phyloP scores from a whole-genome alignment of 2,113 vertebrate species.

The Equus przewalskii region DNA sequence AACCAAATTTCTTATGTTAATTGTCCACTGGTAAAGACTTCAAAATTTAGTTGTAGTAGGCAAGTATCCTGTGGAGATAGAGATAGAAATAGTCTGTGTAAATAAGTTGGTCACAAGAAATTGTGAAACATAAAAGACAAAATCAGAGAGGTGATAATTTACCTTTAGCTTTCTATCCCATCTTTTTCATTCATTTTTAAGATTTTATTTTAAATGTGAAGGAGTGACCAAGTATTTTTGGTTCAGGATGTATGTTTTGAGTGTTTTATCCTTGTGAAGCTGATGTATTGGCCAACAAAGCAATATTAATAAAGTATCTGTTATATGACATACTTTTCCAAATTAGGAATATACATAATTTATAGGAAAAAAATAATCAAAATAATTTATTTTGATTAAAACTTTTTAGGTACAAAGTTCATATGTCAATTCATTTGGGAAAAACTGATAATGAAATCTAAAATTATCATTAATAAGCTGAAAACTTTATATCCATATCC shows the following conservation, averaged over 20 bases:
- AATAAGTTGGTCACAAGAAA: neutral
- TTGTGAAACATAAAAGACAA: neutral
- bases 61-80: neutral
- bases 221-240: neutral
- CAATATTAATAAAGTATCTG: neutral
- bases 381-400: neutral
- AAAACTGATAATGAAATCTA: neutral
- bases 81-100: neutral
- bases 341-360: neutral
- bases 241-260: neutral
- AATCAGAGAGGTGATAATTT: neutral
- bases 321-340: neutral
- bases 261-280: neutral
- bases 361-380: neutral
- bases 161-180: neutral
- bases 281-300: neutral
- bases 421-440: neutral
- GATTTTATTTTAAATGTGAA: neutral
- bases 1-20: neutral
- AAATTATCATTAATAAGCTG: neutral
- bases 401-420: neutral
- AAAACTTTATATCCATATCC: neutral
- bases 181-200: neutral
- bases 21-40: neutral
- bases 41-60: neutral